These are phyloP conservation scores for Athrips mouffetella DNA, from an alignment of 2,888 invertebrate species.

Conservation along the genomic window DNA sequence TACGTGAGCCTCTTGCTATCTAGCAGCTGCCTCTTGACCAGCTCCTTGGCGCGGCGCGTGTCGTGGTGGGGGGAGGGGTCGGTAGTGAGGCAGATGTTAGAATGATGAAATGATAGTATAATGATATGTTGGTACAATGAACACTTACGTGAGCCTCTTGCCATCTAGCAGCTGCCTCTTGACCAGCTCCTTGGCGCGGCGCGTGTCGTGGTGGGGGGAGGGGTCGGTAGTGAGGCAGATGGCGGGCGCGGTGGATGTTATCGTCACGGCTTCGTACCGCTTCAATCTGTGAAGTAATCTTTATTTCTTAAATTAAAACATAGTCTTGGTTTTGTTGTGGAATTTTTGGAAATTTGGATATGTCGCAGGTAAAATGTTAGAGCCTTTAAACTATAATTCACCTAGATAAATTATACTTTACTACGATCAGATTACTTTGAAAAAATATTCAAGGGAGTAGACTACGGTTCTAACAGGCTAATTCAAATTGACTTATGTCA, in stretches of 20 bases:
- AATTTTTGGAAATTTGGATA: conserved; percentile 29
- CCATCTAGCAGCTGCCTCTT: conserved; percentile 81
- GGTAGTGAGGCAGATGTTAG: conserved; percentile 42
- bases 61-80: conserved; percentile 51
- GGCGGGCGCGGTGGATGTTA: conserved; percentile 65
- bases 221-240: conserved; percentile 44
- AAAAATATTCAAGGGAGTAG: too few relatives aligned
- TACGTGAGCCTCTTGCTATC: conserved; percentile 84
- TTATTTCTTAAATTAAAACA: too few relatives aligned
- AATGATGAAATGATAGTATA: too few relatives aligned
- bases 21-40: conserved; percentile 79
- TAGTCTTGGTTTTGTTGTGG: not conserved
- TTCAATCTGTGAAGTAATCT: conserved; percentile 57
- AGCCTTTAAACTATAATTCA: too few relatives aligned
- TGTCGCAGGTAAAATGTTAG: not conserved
- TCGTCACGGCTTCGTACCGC: conserved; percentile 79
- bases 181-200: conserved; percentile 78
- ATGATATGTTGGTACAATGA: too few relatives aligned
- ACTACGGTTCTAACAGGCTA: too few relatives aligned
- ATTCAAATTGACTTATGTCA: too few relatives aligned
- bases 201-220: conserved; percentile 55
- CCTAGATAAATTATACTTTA: too few relatives aligned
- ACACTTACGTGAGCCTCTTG: conserved; percentile 82
- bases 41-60: conserved; percentile 75
- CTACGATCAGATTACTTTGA: too few relatives aligned